Conservation (phyloP, 2,888 invertebrate genomes). For the Sabatieria punctata region DNA sequence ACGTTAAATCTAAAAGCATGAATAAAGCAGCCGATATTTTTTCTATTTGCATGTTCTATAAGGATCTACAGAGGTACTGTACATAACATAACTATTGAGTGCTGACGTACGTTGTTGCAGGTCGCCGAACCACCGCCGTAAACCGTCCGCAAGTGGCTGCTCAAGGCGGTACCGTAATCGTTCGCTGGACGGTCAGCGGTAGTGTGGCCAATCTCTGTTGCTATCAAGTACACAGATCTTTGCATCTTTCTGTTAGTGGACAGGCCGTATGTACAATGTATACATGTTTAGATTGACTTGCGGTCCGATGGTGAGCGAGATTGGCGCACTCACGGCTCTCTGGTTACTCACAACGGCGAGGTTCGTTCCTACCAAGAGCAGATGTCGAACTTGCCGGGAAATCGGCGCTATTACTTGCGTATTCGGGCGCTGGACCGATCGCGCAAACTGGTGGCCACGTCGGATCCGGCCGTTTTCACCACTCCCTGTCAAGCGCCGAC, state of each 20-base stretch:
- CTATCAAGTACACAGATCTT: constrained; percentile 17
- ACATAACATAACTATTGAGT: too few species aligned
- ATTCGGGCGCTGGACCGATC: constrained; percentile 16
- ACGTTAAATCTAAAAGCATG: not conserved
- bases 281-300: constrained; percentile 14
- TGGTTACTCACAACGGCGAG: constrained; percentile 5
- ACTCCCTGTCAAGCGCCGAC: constrained; percentile 16
- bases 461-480: constrained; percentile 17
- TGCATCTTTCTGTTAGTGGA: not conserved
- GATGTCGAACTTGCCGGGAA: constrained; percentile 11
- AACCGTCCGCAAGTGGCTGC: constrained; percentile 20
- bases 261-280: not conserved
- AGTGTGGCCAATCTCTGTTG: constrained; percentile 15
- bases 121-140: too few species aligned
- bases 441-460: constrained; percentile 14
- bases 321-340: constrained; percentile 15
- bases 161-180: constrained; percentile 16
- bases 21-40: too few species aligned
- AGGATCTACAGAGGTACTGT: too few species aligned
- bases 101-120: too few species aligned
- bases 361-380: constrained; percentile 6
- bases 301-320: constrained; percentile 15
- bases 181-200: constrained; percentile 23
- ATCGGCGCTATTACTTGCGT: constrained; percentile 18
- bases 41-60: too few species aligned